A percentile compares a stretch with the other conserved stretches of the same genome.
Conservation (phyloP, 2,113 vertebrate species). For the Nyctibius bracteatus region DNA sequence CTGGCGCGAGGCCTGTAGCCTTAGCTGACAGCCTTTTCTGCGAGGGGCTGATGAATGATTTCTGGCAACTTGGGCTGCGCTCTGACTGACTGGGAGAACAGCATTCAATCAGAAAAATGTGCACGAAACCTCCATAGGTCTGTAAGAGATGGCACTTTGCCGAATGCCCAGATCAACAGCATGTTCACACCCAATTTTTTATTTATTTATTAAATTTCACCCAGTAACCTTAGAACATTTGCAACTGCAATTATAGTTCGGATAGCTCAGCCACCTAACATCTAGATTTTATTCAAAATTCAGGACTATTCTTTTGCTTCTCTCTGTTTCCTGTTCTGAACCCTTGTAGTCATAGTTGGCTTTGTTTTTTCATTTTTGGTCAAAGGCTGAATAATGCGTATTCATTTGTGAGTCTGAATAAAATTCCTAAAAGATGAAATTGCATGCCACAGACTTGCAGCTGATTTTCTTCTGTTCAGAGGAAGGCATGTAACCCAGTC, state of each 20-base stretch:
- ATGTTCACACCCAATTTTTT: background rate
- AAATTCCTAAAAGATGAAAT: slow-evolving; percentile 15
- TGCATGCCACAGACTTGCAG: background rate
- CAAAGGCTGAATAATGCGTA: background rate
- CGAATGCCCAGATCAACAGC: background rate
- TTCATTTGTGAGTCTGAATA: background rate
- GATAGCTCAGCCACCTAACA: background rate
- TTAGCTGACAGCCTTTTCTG: slow-evolving; percentile 84
- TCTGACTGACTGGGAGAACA: slow-evolving; percentile 62
- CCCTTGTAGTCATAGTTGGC: background rate
- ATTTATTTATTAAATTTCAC: background rate
- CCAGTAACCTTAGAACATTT: background rate
- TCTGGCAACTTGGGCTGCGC: slow-evolving; percentile 76
- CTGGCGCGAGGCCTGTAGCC: slow-evolving; percentile 84
- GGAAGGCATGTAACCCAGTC: background rate
- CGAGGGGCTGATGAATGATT: slow-evolving; percentile 84
- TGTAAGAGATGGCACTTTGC: background rate
- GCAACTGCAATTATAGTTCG: background rate
- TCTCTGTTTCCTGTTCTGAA: background rate
- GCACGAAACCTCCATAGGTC: slow-evolving; percentile 5
- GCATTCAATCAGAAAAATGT: slow-evolving; percentile 41
- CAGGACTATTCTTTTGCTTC: background rate
- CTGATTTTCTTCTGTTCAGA: background rate
- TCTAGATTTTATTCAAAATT: background rate
- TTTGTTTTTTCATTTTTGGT: background rate